These are phyloP conservation scores for Xerus rutilus DNA, from an alignment of 2,797 vertebrate genomes.

Conservation along the genomic window DNA sequence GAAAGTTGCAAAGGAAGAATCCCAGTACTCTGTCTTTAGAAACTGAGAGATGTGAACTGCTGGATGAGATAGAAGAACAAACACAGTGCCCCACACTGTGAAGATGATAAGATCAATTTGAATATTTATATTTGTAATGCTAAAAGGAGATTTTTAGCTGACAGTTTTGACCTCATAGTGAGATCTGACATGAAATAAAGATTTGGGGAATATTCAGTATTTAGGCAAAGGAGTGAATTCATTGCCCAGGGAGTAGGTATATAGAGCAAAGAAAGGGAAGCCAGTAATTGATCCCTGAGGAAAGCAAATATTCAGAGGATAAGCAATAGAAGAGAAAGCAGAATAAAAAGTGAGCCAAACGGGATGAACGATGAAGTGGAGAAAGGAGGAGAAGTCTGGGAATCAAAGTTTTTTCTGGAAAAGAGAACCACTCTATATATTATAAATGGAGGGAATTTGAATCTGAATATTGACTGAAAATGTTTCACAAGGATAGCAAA, in stretches of 20 bases:
- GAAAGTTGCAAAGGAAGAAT: background rate
- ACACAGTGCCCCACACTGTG: background rate
- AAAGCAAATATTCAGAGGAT: constrained; percentile 27
- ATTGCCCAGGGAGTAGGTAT: background rate
- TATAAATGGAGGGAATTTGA: background rate
- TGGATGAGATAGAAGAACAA: background rate
- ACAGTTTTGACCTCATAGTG: background rate
- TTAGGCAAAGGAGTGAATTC: constrained; percentile 43
- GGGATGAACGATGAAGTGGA: background rate
- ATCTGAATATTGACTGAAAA: background rate
- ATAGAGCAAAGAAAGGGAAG: background rate
- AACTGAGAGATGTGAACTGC: background rate
- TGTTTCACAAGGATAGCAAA: background rate
- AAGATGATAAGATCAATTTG: constrained; percentile 12
- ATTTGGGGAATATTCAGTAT: background rate
- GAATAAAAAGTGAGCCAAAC: background rate
- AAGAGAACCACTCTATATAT: background rate
- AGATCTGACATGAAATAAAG: constrained; percentile 35
- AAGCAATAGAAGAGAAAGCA: background rate
- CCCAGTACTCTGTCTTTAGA: background rate
- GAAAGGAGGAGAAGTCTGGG: background rate
- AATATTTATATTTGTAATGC: constrained; percentile 52
- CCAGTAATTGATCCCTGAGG: background rate
- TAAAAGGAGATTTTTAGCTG: constrained; percentile 40
- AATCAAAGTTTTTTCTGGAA: background rate